These are phyloP conservation scores for Laticauda laticaudata DNA, from an alignment of 2,113 vertebrate genomes.

Conservation along the genomic window DNA sequence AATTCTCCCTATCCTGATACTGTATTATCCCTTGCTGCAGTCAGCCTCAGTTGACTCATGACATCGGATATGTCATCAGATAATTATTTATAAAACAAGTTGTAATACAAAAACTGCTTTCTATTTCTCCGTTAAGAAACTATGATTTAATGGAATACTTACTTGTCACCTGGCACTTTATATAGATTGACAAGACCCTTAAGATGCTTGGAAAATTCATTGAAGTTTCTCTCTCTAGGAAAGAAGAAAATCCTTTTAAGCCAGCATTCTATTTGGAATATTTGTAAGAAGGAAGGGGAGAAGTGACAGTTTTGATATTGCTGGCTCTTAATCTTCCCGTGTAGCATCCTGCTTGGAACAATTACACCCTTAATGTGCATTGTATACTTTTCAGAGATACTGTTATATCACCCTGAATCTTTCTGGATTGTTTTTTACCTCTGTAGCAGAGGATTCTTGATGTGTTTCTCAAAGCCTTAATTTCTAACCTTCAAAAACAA, in stretches of 20 bases:
- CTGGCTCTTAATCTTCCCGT: background rate
- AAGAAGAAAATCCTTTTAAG: conserved; percentile 11
- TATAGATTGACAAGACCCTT: conserved; percentile 96
- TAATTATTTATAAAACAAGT: background rate
- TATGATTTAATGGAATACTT: conserved; percentile 54
- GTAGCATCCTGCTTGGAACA: background rate
- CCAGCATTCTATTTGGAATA: background rate
- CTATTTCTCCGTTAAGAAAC: background rate
- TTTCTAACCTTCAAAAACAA: background rate
- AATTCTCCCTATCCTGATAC: background rate
- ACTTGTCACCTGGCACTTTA: conserved; percentile 97
- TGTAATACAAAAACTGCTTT: background rate
- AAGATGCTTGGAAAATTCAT: conserved; percentile 97
- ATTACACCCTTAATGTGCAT: background rate
- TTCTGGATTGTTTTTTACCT: background rate
- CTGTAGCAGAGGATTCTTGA: background rate
- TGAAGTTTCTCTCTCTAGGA: conserved; percentile 94
- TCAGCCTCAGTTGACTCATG: background rate
- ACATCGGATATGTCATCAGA: background rate
- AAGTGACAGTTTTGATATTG: background rate
- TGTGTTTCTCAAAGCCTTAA: background rate
- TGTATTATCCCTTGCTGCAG: background rate
- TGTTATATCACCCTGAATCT: background rate
- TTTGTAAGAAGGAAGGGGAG: background rate
- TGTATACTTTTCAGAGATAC: background rate